Conservation (phyloP, 2,113 vertebrate species). For the Balaeniceps rex region DNA sequence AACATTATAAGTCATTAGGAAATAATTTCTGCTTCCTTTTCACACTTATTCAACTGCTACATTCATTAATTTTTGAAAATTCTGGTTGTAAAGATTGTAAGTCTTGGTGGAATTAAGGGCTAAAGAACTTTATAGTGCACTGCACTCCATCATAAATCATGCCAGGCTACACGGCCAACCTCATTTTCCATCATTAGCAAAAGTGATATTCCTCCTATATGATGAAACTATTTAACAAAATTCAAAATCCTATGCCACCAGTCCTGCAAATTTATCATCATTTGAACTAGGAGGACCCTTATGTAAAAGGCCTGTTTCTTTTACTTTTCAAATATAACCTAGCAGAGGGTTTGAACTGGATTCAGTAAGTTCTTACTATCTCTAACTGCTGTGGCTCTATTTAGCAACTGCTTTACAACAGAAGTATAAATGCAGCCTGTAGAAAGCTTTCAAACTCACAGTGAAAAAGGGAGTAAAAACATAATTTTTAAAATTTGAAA, state of each 20-base stretch:
- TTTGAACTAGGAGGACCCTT: neutral
- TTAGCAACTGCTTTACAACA: neutral
- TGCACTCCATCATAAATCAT: neutral
- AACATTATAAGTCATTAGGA: conserved; percentile 1
- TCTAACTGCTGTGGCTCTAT: neutral
- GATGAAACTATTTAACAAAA: neutral
- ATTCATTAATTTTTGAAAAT: conserved; percentile 6
- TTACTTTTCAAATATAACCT: neutral
- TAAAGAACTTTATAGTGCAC: neutral
- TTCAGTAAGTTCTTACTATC: neutral
- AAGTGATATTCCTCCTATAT: neutral
- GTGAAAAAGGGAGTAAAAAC: neutral
- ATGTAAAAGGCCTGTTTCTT: neutral
- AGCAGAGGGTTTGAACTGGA: neutral
- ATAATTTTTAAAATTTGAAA: neutral
- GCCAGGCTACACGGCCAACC: neutral
- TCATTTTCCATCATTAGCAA: neutral
- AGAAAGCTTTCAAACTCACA: neutral
- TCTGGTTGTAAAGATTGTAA: neutral
- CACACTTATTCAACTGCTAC: neutral
- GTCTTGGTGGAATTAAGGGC: conserved; percentile 2
- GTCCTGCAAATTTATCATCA: neutral
- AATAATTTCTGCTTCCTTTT: conserved; percentile 34
- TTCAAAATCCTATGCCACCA: neutral
- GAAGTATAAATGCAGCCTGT: neutral